phyloP scores from a whole-genome alignment of 2,113 vertebrate genomes.

The Rostratula benghalensis region DNA sequence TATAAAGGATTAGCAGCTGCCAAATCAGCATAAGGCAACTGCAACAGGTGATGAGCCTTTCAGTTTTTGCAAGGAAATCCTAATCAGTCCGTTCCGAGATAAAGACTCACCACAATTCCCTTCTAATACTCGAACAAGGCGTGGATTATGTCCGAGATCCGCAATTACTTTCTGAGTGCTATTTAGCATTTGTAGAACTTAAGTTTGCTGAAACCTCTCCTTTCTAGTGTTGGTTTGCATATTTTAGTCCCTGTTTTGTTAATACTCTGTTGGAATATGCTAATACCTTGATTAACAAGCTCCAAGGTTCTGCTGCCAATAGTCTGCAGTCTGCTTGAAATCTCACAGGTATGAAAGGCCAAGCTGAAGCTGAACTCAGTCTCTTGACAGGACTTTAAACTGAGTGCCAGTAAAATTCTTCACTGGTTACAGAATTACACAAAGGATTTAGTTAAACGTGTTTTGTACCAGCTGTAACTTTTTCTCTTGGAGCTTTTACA shows the following conservation, averaged over 20 bases:
- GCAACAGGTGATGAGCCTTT: constrained; percentile 37
- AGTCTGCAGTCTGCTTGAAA: neutral
- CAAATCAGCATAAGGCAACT: neutral
- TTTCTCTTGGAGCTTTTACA: neutral
- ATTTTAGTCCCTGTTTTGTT: constrained; percentile 25
- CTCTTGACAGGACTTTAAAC: neutral
- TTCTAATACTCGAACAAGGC: constrained; percentile 5
- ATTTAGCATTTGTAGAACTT: constrained; percentile 44
- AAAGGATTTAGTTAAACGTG: neutral
- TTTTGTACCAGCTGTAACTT: neutral
- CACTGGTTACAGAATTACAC: neutral
- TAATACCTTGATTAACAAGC: neutral
- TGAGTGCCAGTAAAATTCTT: constrained; percentile 15
- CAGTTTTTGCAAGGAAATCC: constrained; percentile 18
- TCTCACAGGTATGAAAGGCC: constrained; percentile 13
- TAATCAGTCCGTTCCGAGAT: constrained; percentile 5
- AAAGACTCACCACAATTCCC: neutral
- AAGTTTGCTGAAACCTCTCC: neutral
- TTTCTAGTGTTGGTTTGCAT: constrained; percentile 1
- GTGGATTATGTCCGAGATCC: constrained; percentile 12
- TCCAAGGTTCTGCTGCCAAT: neutral
- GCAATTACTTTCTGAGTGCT: constrained; percentile 31
- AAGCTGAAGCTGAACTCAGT: neutral
- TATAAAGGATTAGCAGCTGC: constrained; percentile 38
- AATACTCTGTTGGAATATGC: neutral